Percentiles rank a stretch among this genome's conserved stretches.
phyloP scores from a whole-genome alignment of 1,140 invertebrate species.

The Hycleus phaleratus region DNA sequence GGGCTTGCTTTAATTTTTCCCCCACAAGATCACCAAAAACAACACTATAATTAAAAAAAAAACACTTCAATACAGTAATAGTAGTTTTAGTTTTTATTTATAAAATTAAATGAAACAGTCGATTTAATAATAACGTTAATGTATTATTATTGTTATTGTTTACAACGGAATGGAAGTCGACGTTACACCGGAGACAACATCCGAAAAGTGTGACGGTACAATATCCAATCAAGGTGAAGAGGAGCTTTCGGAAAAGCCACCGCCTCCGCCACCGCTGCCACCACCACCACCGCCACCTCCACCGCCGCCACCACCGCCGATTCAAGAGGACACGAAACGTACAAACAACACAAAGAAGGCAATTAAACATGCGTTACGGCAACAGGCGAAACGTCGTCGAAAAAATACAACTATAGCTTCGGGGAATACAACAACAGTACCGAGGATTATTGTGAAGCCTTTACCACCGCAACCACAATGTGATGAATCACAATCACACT shows the following conservation, averaged over 20 bases:
- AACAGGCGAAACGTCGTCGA: slow-evolving; percentile 68
- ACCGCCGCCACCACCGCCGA: neutral
- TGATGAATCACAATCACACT: neutral
- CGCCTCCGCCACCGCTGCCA: neutral
- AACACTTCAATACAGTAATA: too few relatives aligned
- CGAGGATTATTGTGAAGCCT: slow-evolving; percentile 63
- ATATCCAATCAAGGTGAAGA: slow-evolving; percentile 25
- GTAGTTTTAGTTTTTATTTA: too few relatives aligned
- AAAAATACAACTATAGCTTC: slow-evolving; percentile 69
- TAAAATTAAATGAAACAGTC: too few relatives aligned
- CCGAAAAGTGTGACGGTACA: slow-evolving; percentile 20
- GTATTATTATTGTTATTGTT: too few relatives aligned
- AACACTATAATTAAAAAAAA: too few relatives aligned
- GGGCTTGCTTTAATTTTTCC: too few relatives aligned
- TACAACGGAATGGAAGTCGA: slow-evolving; percentile 39
- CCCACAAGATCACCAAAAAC: too few relatives aligned
- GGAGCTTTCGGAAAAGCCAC: slow-evolving; percentile 11
- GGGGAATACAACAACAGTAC: slow-evolving; percentile 53
- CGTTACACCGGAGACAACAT: slow-evolving; percentile 34
- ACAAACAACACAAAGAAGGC: slow-evolving; percentile 43
- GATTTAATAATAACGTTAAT: too few relatives aligned
- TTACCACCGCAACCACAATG: slow-evolving; percentile 51
- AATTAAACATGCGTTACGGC: slow-evolving; percentile 63
- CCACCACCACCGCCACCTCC: neutral
- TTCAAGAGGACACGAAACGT: neutral